phyloP scores from a whole-genome alignment of 2,888 invertebrate species.

The Ichneumoninae sp. region DNA sequence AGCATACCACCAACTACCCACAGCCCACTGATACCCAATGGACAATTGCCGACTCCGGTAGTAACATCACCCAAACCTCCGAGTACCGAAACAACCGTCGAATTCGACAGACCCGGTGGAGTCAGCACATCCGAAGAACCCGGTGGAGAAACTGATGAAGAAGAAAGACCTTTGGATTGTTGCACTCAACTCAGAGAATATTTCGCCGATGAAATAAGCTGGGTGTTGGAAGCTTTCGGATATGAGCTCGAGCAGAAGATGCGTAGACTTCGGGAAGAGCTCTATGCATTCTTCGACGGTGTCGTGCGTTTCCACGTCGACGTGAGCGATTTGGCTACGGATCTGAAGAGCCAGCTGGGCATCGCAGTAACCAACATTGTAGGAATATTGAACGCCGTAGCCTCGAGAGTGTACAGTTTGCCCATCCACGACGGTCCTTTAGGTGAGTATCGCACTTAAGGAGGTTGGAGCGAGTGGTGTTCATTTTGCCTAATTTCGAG shows the following conservation, averaged over 20 bases:
- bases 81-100: background rate
- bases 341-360: background rate
- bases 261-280: background rate
- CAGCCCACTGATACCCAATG: background rate
- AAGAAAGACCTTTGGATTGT: background rate
- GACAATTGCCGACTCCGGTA: background rate
- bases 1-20: background rate
- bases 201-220: background rate
- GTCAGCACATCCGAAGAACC: no score
- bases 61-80: background rate
- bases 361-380: background rate
- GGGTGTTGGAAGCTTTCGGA: background rate
- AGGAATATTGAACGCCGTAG: background rate
- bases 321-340: background rate
- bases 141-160: no score
- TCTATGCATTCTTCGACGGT: background rate
- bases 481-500: no score
- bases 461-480: no score
- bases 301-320: conserved; percentile 12
- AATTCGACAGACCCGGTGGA: no score
- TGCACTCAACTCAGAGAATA: background rate
- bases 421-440: background rate
- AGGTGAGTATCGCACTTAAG: background rate
- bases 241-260: background rate
- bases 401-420: background rate